These are phyloP conservation scores for Acleris literana DNA, from an alignment of 2,888 invertebrate genomes.

Conservation along the genomic window DNA sequence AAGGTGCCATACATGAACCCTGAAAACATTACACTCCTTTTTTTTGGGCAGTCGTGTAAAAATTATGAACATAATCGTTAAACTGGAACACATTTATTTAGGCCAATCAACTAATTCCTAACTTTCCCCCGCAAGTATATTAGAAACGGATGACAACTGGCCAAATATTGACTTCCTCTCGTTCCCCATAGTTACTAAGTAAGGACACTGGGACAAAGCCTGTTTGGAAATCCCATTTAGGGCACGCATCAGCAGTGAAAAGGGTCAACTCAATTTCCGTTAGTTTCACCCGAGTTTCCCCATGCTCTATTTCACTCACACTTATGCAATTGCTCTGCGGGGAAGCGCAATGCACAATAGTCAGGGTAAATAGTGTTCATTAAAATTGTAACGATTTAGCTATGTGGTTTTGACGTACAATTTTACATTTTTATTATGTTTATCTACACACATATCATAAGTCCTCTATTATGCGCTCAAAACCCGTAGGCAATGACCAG, in stretches of 20 bases:
- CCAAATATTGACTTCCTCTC: conserved; percentile 13
- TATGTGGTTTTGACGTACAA: conserved; percentile 6
- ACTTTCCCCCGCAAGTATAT: not conserved
- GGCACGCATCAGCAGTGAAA: conserved; percentile 52
- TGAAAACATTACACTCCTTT: too few species aligned
- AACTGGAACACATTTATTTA: too few species aligned
- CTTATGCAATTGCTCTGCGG: conserved; percentile 30
- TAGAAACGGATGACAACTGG: conserved; percentile 8
- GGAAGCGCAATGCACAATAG: conserved; percentile 40
- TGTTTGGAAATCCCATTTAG: conserved; percentile 36
- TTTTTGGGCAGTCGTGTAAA: too few species aligned
- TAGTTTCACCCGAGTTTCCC: conserved; percentile 44
- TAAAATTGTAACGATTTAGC: conserved; percentile 55
- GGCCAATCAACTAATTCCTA: too few species aligned
- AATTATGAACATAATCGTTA: too few species aligned
- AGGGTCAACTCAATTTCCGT: conserved; percentile 68
- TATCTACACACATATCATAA: too few species aligned
- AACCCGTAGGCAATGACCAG: too few species aligned
- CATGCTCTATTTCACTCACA: conserved; percentile 44
- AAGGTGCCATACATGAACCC: too few species aligned
- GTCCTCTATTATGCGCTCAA: too few species aligned
- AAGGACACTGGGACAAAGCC: conserved; percentile 29
- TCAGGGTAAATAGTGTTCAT: conserved; percentile 51
- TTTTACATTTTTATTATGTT: too few species aligned
- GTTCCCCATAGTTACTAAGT: conserved; percentile 11